Evolutionary conservation across 2,113 vertebrate genomes (phyloP).

Genomic region (Labeo rohita): DNA sequence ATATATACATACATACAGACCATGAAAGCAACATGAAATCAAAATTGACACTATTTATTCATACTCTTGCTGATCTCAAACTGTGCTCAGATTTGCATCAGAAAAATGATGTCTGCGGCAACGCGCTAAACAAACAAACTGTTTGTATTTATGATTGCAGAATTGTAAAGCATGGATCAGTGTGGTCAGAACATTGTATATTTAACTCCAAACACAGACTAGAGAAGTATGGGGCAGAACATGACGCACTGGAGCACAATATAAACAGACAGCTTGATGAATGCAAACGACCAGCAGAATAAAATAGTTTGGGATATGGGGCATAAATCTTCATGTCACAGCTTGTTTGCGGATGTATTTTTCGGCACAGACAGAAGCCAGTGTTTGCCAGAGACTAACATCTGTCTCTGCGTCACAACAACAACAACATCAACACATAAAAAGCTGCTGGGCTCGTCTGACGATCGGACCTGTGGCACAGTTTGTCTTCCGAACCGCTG

Average conservation of each 20-base stretch:
- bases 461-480: neutral
- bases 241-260: constrained; percentile 45
- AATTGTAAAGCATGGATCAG: neutral
- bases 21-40: neutral
- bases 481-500: neutral
- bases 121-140: neutral
- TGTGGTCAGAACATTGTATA: constrained; percentile 40
- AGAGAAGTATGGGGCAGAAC: constrained; percentile 54
- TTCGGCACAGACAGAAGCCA: constrained; percentile 18
- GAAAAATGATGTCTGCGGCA: neutral
- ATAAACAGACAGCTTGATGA: constrained; percentile 57
- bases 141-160: neutral
- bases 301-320: constrained; percentile 43
- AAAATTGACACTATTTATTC: too few species aligned
- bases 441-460: neutral
- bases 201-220: constrained; percentile 59
- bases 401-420: constrained; percentile 29
- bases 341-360: constrained; percentile 51
- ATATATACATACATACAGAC: too few species aligned
- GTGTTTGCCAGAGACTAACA: constrained; percentile 33
- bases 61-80: too few species aligned
- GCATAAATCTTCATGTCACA: constrained; percentile 60
- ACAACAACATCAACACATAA: neutral
- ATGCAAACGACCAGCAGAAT: constrained; percentile 58
- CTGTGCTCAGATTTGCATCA: neutral